Evolutionary conservation across 2,113 vertebrate species (phyloP), one percentile per base, ranked within the genome.

Genomic region (Nycticebus coucang): DNA sequence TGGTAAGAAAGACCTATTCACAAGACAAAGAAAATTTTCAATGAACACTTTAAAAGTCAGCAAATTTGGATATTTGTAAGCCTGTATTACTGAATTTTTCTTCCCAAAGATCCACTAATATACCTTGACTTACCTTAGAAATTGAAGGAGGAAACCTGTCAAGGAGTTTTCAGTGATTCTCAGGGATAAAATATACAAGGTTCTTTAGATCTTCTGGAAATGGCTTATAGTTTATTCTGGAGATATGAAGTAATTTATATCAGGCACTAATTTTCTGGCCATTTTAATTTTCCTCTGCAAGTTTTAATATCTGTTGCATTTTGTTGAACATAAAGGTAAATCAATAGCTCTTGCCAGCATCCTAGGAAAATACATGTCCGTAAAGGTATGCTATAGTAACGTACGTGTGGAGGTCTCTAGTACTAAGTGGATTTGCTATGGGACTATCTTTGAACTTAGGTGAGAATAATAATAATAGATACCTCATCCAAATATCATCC

Each of bases 271-370:
- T 28, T 74, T 95, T 83, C 77, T 81, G 8, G n/a, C 33, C 57
- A n/a, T 66, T 72, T 83, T 11, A 85, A 78, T 96, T 89, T 93
- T 26, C 0, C 5, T 74, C 85, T 89, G 30, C 22, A 79, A 7
- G 13, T 79, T 84, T 90, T 94, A 87, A 59, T 64, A 86, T 81
- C 59, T 86, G 7, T 55, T 96, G 59, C 19, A 78, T 92, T 89
- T 91, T 86, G 15, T 91, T 86, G 15, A 82, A 60, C 22, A 74
- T 30, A 74, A 72, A 96, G 4, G 4, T 79, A 82, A 86, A 55
- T 96, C 28, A 57, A 13, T 11, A 55, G 5, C 12, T 33, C 37
- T 72, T 95, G 74, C 14, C 41, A 86, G 41, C 5, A 64, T 53
- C 59, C 7, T 78, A 26, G 15, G 17, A 18, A 75, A 91, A n/a